Base-by-base conservation (phyloP, 2,888 invertebrate species). In the Sipha maydis region DNA sequence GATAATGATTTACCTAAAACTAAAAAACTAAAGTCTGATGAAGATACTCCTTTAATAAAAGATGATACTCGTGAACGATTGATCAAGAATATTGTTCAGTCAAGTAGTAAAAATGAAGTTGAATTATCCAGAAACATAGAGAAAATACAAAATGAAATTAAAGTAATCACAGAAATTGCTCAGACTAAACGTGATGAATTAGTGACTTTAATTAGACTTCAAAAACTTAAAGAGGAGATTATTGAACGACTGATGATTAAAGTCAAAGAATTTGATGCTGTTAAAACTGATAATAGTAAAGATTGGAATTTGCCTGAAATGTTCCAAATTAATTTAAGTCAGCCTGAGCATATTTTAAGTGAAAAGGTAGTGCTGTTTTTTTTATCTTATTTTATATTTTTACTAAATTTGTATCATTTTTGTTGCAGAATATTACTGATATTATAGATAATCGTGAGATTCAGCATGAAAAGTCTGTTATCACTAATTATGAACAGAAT, bases 151-250 rank as follows among this genome's bases (percentile, higher is more conserved):
- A 90, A 91, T 83, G 91, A 91, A 89, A 88, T 88, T 67, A 88
- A 88, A 73, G 88, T 88, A 4, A 88, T 88, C 48, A 88, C 82
- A 0, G 88, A 88, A 41, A 88, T 88, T 75, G 88, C 88, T 5
- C 88, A 88, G 31, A 88, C 79, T 54, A 88, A 88, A 88, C 88
- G 88, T 41, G 88, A 88, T 8, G 88, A 88, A 31, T 31, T 88
- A 11, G 75, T 88, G 8, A 88, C 88, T n/a, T 48, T 88, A 4
- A 88, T 88, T 31, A 88, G 96, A 91, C 92, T 96, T 90, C 96
- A 96, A 91, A 96, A 96, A 91, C 93, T 97, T 7, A 97, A 97
- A 92, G 96, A 97, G 91, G 97, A 97, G 91, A 94, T 96, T 38
- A 92, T 96, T 83, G 92, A 95, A 14, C 71, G 88, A 25, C 67